Evolutionary conservation across 2,113 vertebrate species (phyloP), one percentile per base, ranked within the genome.

Genomic region (Rhinopomastus cyanomelas): DNA sequence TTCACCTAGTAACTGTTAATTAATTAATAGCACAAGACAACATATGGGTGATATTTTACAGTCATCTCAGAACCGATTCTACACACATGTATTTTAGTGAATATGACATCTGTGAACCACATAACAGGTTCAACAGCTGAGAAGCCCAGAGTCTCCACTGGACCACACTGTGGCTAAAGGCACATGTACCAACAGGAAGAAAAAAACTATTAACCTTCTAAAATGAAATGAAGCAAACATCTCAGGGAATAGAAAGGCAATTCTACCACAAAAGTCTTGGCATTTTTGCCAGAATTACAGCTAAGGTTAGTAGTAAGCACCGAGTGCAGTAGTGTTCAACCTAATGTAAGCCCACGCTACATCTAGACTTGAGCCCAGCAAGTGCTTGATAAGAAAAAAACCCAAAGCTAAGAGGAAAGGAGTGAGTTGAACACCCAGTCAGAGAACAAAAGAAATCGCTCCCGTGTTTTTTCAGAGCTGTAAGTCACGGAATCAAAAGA

Each of bases 301-400:
- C 66, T 36, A 52, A 62, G 36, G 46, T 0, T 26, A 27, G 11
- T 5, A 73, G 48, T 8, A 74, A 72, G 56, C 9, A 13, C 12
- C 34, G 88, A 46, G 49, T 0, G 4, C 6, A 55, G 65, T 1
- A 0, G 18, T 17, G 46, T 30, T 51, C 11, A 23, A n/a, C 13
- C 29, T 42, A 59, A 36, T 0, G 0, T 34, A 46, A 71, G n/a
- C 5, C 42, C 29, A 22, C 12, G 23, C 56, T 20, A 7, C 3
- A 8, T 23, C 39, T 22, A 64, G 32, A 42, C 53, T 29, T 11
- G 22, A 60, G 75, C 44, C 25, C 30, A 39, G 21, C 18, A 32
- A 74, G 20, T n/a, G 37, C n/a, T 51, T 20, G n/a, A 30, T 32
- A 19, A 32, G 59, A 56, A 42, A 82, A 49, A 12, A 0, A 0